Conservation (phyloP, 2,888 invertebrate genomes). For the Hyppa rectilinea region DNA sequence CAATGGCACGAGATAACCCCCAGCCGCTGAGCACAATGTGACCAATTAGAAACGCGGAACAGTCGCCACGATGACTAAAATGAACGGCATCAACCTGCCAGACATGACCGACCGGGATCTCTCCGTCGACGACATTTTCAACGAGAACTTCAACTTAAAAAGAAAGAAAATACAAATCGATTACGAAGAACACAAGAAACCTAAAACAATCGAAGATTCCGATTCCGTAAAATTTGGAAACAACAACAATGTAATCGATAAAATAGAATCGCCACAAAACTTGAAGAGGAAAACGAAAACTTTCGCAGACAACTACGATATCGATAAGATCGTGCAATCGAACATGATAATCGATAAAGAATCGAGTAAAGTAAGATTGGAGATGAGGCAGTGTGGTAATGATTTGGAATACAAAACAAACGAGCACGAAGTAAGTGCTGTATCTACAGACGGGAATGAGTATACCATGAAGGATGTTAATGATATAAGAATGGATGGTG, state of each 20-base stretch:
- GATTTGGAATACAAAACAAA: constrained; percentile 66
- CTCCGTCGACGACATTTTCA: constrained; percentile 82
- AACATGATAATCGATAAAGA: constrained; percentile 82
- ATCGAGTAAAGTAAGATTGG: constrained; percentile 80
- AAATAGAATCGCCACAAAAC: constrained; percentile 69
- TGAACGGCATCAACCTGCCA: constrained; percentile 80
- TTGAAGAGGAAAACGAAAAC: constrained; percentile 76
- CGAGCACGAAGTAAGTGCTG: constrained; percentile 62
- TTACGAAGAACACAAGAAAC: constrained; percentile 64
- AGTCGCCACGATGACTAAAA: constrained; percentile 84
- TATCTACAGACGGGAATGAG: constrained; percentile 68
- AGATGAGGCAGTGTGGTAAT: constrained; percentile 73
- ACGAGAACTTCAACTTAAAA: constrained; percentile 78
- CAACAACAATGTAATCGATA: constrained; percentile 75
- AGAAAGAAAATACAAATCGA: constrained; percentile 77
- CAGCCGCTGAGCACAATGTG: constrained; percentile 82
- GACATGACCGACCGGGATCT: constrained; percentile 81
- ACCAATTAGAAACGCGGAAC: constrained; percentile 83
- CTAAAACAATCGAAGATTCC: constrained; percentile 58
- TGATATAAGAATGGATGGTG: constrained; percentile 67
- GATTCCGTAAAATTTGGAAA: constrained; percentile 68
- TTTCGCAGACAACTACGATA: constrained; percentile 74
- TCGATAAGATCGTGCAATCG: constrained; percentile 79
- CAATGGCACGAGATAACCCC: constrained; percentile 86
- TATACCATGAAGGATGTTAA: constrained; percentile 72